Evolutionary conservation across 30 jellyfish, hydroid and myxozoan species (phyloP).

Genomic region (Haliclystus octoradiatus): DNA sequence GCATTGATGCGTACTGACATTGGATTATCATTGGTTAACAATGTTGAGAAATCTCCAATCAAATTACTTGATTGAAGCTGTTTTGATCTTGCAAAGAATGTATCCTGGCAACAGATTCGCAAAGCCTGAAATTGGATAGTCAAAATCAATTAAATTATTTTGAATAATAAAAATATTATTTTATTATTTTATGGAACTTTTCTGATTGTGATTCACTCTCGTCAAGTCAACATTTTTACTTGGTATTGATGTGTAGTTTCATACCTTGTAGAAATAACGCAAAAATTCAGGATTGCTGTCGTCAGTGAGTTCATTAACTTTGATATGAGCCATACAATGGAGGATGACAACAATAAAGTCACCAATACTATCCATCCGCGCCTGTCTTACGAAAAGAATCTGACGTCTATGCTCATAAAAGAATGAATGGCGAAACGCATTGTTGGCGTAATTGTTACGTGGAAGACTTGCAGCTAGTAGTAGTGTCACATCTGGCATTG

Average conservation of each 20-base stretch:
- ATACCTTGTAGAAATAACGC: slow-evolving; percentile 90
- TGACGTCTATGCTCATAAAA: slow-evolving; percentile 82
- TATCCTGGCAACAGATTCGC: slow-evolving; percentile 95
- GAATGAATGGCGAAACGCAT: slow-evolving; percentile 95
- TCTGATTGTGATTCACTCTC: background rate
- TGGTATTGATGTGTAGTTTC: background rate
- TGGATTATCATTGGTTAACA: slow-evolving; percentile 30
- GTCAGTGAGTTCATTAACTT: slow-evolving; percentile 69
- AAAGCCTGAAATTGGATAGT: slow-evolving; percentile 48
- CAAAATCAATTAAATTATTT: no score
- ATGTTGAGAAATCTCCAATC: slow-evolving; percentile 10
- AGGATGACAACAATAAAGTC: slow-evolving; percentile 83
- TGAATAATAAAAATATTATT: background rate
- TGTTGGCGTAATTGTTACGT: slow-evolving; percentile 73
- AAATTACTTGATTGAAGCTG: slow-evolving; percentile 43
- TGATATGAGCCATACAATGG: slow-evolving; percentile 94
- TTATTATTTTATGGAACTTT: background rate
- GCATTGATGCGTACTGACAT: slow-evolving; percentile 64
- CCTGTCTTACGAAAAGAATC: slow-evolving; percentile 81
- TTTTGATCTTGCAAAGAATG: slow-evolving; percentile 88
- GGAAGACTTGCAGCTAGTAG: slow-evolving; percentile 90
- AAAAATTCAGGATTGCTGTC: slow-evolving; percentile 71
- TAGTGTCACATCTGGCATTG: slow-evolving; percentile 80
- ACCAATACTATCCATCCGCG: slow-evolving; percentile 92
- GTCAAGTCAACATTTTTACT: background rate